Base-by-base conservation (phyloP, 2,113 vertebrate genomes). In the Hirundichthys speculiger region DNA sequence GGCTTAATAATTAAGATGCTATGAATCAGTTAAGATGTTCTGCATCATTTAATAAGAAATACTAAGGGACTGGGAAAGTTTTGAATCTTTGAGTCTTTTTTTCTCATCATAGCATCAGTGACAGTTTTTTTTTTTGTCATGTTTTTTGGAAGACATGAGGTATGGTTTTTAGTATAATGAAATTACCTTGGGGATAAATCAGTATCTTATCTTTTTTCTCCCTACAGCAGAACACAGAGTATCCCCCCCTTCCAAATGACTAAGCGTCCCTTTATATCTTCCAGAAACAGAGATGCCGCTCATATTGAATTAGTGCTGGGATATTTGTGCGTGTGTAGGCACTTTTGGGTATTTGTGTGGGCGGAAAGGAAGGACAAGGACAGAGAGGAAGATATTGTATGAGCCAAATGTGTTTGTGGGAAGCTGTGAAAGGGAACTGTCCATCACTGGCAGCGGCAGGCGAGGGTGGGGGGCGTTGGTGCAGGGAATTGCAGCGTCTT, bases 391-490 rank as follows among this genome's bases (percentile, higher is more conserved):
- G n/a, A 24, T 40, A 53, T 12, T 47, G 52, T 15, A 7, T 50
- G 45, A 57, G 18, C 6, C 13, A 48, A 30, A 39, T 55, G 67
- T 52, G 59, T 68, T 50, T 64, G 72, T 48, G 64, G 13, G 61
- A 48, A 52, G 49, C 56, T 56, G 64, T 57, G 55, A 70, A 79
- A 75, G 73, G 41, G 59, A 82, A 38, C 73, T 72, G 81, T 84
- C 80, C 51, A 16, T 90, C 84, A 88, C 4, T 41, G 51, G 51
- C 71, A 48, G 73, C 72, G 82, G 82, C 84, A 82, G 80, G 56
- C 42, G 64, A 63, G 71, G 79, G 71, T 61, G 68, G 73, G 59
- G 55, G 65, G 51, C 64, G 69, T 41, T 53, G 62, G 40, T 30
- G 42, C 19, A 58, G 13, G 68, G 52, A 45, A 46, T 13, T 21